phyloP scores from a whole-genome alignment of 2,888 invertebrate genomes.

The Stenchaetothrips biformis region DNA sequence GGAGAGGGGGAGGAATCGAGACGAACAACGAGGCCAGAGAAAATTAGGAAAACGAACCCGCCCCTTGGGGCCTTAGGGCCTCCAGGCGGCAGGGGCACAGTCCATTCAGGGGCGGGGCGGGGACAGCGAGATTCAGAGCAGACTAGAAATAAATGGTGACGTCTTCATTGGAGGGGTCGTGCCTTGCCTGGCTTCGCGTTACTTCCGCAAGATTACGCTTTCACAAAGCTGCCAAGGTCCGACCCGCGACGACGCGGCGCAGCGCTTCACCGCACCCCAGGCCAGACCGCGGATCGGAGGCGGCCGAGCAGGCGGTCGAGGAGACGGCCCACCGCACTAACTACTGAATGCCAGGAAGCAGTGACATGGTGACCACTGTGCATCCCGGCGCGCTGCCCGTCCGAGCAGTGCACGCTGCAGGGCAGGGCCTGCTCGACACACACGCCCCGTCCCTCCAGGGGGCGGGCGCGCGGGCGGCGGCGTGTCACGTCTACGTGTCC shows the following conservation, averaged over 20 bases:
- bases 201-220: constrained; percentile 23
- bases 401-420: background rate
- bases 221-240: constrained; percentile 14
- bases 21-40: background rate
- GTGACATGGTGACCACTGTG: too few species aligned
- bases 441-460: too few species aligned
- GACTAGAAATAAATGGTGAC: constrained; percentile 19
- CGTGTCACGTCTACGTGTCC: background rate
- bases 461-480: background rate
- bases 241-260: background rate
- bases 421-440: background rate
- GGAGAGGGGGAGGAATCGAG: too few species aligned
- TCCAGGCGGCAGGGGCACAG: background rate
- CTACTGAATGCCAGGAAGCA: too few species aligned
- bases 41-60: constrained; percentile 21
- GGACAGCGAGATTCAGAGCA: background rate
- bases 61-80: background rate
- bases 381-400: too few species aligned
- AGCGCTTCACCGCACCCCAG: background rate
- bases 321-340: too few species aligned
- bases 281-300: background rate
- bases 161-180: constrained; percentile 19
- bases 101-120: background rate
- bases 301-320: too few species aligned
- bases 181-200: constrained; percentile 3